Evolutionary conservation across 2,888 invertebrate species (phyloP), one percentile per base, ranked within the genome.

Genomic region (Ditylenchus weischeri): DNA sequence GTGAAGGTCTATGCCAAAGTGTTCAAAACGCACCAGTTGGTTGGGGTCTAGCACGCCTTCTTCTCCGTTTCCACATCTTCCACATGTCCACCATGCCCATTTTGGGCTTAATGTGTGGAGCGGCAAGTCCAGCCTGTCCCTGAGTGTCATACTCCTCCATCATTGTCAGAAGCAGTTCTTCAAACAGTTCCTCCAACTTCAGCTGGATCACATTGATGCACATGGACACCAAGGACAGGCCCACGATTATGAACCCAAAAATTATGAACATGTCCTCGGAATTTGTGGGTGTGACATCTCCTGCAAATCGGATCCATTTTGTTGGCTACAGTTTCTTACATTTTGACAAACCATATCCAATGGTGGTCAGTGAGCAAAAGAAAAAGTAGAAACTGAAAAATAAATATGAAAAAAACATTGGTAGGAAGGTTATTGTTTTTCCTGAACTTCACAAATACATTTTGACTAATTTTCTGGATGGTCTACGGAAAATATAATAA

Each of bases 281-380:
- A 36, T 80, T 79, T 15, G 80, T 80, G 0, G 82, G 82, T 10
- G 80, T 80, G 8, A 81, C 82, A 69, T 82, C 82, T 36, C 81
- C 80, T 81, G 29, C 19, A 51, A 48, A 18, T 36, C 21, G 23
- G 36, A 62, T 47, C 10, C 3, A 63, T 29, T 43, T 29, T 15
- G 57, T 38, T 15, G 23, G 48, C 23, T 5, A 35, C n/a, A 21
- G 23, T 48, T 49, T 15, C 13, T 19, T 19, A 54, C 13, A 13
- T 21, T 60, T 48, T 19, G 18, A 43, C 70, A 57, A 65, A 78
- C 82, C 82, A 64, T 79, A 82, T 64, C 82, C 82, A 49, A 82
- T 82, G 5, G 82, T 82, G 1, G 82, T 82, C 10, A 82, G 68
- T 0, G 79, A 79, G 61, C 81, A 80, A 64, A 82, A 82, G 65